Base-by-base conservation (phyloP, 1,140 invertebrate species). In the Leptinotarsa defecta region DNA sequence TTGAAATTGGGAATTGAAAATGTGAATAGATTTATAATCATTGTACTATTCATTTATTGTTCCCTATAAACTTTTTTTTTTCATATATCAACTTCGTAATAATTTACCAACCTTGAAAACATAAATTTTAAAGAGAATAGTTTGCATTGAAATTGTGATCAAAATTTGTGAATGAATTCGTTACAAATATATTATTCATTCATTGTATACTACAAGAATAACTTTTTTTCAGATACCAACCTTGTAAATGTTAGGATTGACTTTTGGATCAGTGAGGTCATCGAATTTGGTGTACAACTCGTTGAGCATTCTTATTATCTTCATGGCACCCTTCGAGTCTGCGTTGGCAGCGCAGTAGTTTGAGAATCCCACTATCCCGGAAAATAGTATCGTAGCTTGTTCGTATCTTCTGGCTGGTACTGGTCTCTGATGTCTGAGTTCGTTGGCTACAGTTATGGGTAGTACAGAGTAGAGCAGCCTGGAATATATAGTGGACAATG, bases 211-310 rank as follows among this genome's bases (percentile, higher is more conserved):
- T 11, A 11, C 8, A 3, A 43, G 8, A 43, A 43, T 3, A 3
- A 43, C 8, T 8, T 34, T 43, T 3, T 34, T 43, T 43, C 8
- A 43, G 8, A 43, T 43, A 43, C 52, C 15, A n/a, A 98, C 96
- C 93, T 98, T 98, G 85, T 97, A 98, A 64, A 98, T 95, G 84
- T 96, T 94, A 13, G 95, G 94, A 87, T 97, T 96, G 71, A 92
- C 91, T 81, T 93, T 94, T 2, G 95, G 94, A 86, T 98, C 96
- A 2, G 96, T 96, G 3, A 98, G 89, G 13, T 93, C 93, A 84
- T 97, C 96, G 81, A 96, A 97, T 3, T 94, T 92, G 0, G 95
- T 96, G 85, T 97, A 97, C 67, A 97, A 89, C 84, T 94, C 91
- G 85, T 97, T 97, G 19, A 97, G 89, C 91, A 97, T 94, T 83